These are phyloP conservation scores for Ursus arctos DNA, from an alignment of 2,113 vertebrate species.

Conservation along the genomic window DNA sequence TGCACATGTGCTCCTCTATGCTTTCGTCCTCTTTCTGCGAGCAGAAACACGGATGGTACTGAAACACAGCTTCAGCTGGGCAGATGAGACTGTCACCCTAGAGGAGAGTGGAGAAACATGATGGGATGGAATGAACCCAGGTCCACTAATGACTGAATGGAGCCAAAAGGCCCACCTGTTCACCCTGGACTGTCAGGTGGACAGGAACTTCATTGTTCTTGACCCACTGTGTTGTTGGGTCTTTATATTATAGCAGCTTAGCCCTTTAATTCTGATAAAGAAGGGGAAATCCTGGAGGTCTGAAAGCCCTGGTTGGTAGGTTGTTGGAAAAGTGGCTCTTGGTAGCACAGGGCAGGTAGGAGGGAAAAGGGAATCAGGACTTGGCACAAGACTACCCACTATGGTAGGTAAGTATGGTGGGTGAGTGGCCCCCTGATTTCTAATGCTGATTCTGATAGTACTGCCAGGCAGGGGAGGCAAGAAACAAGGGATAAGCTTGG, in stretches of 20 bases:
- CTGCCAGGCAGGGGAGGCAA: background rate
- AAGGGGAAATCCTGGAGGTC: background rate
- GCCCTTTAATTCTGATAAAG: background rate
- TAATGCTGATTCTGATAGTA: background rate
- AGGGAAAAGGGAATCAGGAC: background rate
- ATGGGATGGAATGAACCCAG: constrained; percentile 17
- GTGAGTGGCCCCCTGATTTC: background rate
- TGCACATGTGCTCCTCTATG: background rate
- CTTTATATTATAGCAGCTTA: constrained; percentile 7
- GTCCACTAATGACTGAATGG: background rate
- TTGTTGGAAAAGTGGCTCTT: constrained; percentile 7
- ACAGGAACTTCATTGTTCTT: constrained; percentile 45
- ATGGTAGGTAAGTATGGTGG: background rate
- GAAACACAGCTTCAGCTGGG: background rate
- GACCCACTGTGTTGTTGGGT: background rate
- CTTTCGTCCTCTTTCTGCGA: background rate
- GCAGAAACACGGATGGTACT: background rate
- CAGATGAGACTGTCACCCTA: background rate
- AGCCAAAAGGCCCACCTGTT: background rate
- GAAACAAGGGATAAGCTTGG: background rate
- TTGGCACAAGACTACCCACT: background rate
- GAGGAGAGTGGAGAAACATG: background rate
- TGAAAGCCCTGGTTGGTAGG: constrained; percentile 27
- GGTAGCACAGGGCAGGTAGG: background rate
- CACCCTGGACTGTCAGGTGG: background rate